A percentile compares a stretch with the other conserved stretches of the same genome.
These are phyloP conservation scores for Sceloporus undulatus DNA, from an alignment of 2,113 vertebrate species.

Conservation along the genomic window DNA sequence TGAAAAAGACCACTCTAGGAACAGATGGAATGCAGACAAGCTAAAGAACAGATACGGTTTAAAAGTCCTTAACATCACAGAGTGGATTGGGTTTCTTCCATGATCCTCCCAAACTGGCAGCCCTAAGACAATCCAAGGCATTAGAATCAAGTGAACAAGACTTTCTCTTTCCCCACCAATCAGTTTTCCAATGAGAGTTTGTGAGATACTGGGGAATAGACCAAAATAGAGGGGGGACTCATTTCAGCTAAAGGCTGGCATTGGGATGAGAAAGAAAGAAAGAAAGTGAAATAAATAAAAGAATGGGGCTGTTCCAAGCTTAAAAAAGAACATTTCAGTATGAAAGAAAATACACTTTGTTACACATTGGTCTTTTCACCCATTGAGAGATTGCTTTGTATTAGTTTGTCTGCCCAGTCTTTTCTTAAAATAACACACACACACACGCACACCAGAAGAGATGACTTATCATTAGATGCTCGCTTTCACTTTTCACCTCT, in stretches of 20 bases:
- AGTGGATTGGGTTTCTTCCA: not conserved
- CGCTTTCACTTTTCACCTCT: conserved; percentile 10
- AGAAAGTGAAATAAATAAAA: not conserved
- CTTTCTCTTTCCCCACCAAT: not conserved
- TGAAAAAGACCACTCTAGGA: no score
- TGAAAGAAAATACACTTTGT: not conserved
- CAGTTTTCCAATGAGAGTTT: not conserved
- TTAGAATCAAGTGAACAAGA: not conserved
- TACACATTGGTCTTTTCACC: not conserved
- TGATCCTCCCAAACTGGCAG: not conserved
- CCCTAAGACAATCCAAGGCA: not conserved
- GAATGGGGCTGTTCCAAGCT: not conserved
- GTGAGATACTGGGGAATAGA: not conserved
- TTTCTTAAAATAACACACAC: not conserved
- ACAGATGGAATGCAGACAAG: no score
- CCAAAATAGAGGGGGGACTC: no score
- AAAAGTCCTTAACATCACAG: no score
- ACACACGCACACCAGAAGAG: not conserved
- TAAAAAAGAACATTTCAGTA: not conserved
- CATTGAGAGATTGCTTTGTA: not conserved
- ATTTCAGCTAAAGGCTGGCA: not conserved
- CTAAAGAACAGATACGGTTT: no score
- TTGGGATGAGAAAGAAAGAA: not conserved
- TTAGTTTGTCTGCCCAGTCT: not conserved
- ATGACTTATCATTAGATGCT: not conserved